Base-by-base conservation (phyloP, 2,113 vertebrate species). In the Glaucomys volans region DNA sequence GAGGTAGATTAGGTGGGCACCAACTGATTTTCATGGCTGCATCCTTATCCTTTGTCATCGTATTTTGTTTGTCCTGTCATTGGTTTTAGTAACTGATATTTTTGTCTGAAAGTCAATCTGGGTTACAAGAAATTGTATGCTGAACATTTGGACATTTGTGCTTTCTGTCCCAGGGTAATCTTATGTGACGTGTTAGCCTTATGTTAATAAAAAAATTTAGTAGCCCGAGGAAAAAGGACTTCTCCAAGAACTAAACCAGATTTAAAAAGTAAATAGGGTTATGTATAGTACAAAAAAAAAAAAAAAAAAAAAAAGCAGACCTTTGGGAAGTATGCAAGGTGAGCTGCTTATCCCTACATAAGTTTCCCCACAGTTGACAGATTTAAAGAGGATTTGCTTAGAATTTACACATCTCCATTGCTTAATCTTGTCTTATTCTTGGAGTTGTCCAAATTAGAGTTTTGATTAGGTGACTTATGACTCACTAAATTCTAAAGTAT, bases 11-110 rank as follows among this genome's bases (percentile, higher is more conserved):
- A 10, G 80, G 90, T 67, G 26, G 96, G 95, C 74, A 88, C 96
- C 97, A 97, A 97, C 96, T 84, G 76, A 37, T 97, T 95, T 97
- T 94, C 97, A 84, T 96, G 97, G 96, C 98, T 98, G 95, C 97
- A 96, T 62, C 87, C 57, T 97, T 98, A 95, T 83, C 95, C 93
- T 97, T 85, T 96, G 95, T 97, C 72, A 82, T 91, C 81, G 94
- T 97, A 91, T 57, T 81, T 97, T 98, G 95, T 97, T 96, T 98
- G 96, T 98, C 93, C 13, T 97, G 95, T 97, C 90, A 82, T 97
- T 54, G 82, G 37, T 97, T 90, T 82, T 97, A 77, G 24, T 95
- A 95, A 94, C 30, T 77, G 91, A 87, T 69, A 67, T 94, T 79
- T 91, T 92, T 93, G 93, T 93, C 40, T 95, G 96, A 97, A 97